Percentiles rank a stretch among this genome's conserved stretches.
phyloP scores from a whole-genome alignment of 30 jellyfish, hydroid and myxozoan species.

The Nemopilema nomurai region DNA sequence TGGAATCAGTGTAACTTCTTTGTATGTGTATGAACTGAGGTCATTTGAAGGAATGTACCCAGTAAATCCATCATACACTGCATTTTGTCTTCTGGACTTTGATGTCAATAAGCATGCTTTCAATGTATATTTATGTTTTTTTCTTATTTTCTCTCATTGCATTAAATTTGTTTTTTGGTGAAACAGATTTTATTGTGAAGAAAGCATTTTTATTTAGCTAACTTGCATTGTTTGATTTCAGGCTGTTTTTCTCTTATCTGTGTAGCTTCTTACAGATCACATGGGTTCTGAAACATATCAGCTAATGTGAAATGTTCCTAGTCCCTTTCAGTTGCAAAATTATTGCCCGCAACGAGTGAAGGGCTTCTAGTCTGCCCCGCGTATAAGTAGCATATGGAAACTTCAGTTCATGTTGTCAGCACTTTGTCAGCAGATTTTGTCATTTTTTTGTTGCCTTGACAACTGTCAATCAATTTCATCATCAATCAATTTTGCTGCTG shows the following conservation, averaged over 20 bases:
- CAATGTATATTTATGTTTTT: not conserved
- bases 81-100: conserved; percentile 15
- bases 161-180: not conserved
- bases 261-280: not conserved
- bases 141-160: not conserved
- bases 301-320: not conserved
- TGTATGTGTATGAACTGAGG: not conserved
- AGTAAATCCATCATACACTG: conserved; percentile 5
- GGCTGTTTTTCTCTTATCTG: not conserved
- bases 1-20: not conserved
- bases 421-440: not conserved
- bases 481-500: not conserved
- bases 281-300: not conserved
- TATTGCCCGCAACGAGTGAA: too few species aligned
- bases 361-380: not conserved
- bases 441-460: not conserved
- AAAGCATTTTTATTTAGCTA: not conserved
- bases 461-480: not conserved
- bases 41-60: conserved; percentile 28
- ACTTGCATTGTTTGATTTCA: not conserved
- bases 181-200: not conserved
- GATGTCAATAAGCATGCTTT: conserved; percentile 6
- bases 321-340: not conserved
- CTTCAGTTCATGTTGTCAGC: not conserved
- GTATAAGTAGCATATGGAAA: not conserved